Base-by-base conservation (phyloP, 2,113 vertebrate genomes). In the Ochotona curzoniae region DNA sequence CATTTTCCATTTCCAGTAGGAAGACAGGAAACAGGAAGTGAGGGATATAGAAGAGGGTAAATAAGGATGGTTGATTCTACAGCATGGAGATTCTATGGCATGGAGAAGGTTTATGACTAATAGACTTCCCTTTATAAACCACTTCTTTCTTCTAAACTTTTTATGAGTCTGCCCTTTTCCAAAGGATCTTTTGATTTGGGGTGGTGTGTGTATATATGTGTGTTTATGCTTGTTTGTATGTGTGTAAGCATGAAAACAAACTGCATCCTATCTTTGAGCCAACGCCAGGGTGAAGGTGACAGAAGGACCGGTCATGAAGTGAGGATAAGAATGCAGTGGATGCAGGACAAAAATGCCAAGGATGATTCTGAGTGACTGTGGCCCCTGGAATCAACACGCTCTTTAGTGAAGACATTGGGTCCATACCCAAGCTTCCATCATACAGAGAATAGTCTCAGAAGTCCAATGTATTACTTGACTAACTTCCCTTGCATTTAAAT, bases 71-170 rank as follows among this genome's bases (percentile, higher is more conserved):
- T 30, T 75, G 18, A 74, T 44, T 44, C 38, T 44, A 44, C 38
- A 44, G 38, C 38, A 44, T 44, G 49, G 74, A 78, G 79, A 78
- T 30, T 44, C 2, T 4, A 17, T 63, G 21, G 12, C 12, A 5
- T 28, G 32, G 57, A 35, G 75, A 82, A 20, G 26, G 80, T 49
- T 89, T 76, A 81, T 47, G 51, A 69, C 32, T 75, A 69, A 70
- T 32, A 57, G 61, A 38, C 76, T 89, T 81, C 54, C 70, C 15
- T 88, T 28, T 85, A 69, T 25, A 81, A 95, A 35, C 32, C 60
- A 80, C 44, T 44, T 47, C 35, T 15, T 90, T 78, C 74, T 66
- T 88, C 9, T 4, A 74, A 80, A 49, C 25, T 26, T 44, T 80
- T 60, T 73, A 21, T 54, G 73, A 89, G 78, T 35, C 61, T 17